Evolutionary conservation across 1,140 invertebrate species (phyloP).

Genomic region (Lutraria rhynchaena): DNA sequence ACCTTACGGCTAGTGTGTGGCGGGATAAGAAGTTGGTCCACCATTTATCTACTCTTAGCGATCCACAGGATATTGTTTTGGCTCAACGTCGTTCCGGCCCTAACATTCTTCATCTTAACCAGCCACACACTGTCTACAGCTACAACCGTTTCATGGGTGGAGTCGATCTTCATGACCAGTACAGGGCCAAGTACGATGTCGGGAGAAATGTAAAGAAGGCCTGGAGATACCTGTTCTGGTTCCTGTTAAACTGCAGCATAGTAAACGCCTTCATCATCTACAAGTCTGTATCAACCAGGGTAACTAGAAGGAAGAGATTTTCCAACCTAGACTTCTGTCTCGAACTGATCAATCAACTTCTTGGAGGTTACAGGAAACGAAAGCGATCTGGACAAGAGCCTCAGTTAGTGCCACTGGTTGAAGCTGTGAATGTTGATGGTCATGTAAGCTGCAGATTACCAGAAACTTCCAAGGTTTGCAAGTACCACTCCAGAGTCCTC

Average conservation of each 20-base stretch:
- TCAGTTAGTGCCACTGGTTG: no score
- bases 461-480: no score
- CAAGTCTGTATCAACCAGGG: not conserved
- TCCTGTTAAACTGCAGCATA: slow-evolving; percentile 14
- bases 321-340: slow-evolving; percentile 5
- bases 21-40: not conserved
- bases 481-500: not conserved
- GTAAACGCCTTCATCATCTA: slow-evolving; percentile 23
- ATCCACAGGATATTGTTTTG: not conserved
- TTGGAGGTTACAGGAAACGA: no score
- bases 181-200: not conserved
- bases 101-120: not conserved
- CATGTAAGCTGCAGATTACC: no score
- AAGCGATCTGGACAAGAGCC: no score
- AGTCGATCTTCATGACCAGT: slow-evolving; percentile 4
- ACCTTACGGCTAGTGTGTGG: not conserved
- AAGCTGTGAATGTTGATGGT: no score
- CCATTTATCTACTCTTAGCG: not conserved
- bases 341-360: not conserved
- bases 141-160: slow-evolving; percentile 20
- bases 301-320: not conserved
- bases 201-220: not conserved
- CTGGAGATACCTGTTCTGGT: slow-evolving; percentile 22
- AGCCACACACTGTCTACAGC: not conserved
- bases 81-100: not conserved